phyloP scores from a whole-genome alignment of 2,797 vertebrate genomes.

The Austrolebias charrua region DNA sequence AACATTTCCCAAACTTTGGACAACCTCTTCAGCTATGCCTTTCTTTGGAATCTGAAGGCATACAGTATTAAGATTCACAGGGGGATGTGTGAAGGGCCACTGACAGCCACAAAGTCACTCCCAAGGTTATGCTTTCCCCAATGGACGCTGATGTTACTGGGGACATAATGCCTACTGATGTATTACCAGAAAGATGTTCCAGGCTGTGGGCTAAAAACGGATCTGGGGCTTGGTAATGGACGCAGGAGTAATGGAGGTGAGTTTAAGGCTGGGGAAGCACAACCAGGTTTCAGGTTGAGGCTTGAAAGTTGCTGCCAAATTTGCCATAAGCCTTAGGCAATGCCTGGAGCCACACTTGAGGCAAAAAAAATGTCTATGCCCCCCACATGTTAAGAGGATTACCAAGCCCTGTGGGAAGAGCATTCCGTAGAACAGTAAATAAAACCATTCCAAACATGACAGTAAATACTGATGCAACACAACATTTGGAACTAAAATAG shows the following conservation, averaged over 20 bases:
- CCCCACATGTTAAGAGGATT: slow-evolving; percentile 68
- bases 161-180: slow-evolving; percentile 72
- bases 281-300: slow-evolving; percentile 41
- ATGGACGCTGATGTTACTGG: slow-evolving; percentile 64
- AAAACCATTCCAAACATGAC: slow-evolving; percentile 50
- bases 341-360: slow-evolving; percentile 60
- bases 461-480: slow-evolving; percentile 46
- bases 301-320: slow-evolving; percentile 49
- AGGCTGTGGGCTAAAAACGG: slow-evolving; percentile 72
- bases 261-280: slow-evolving; percentile 37
- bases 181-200: slow-evolving; percentile 71
- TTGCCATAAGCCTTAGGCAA: slow-evolving; percentile 65
- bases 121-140: slow-evolving; percentile 73
- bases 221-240: slow-evolving; percentile 45
- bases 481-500: slow-evolving; percentile 15
- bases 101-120: slow-evolving; percentile 73
- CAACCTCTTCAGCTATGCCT: slow-evolving; percentile 18
- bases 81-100: slow-evolving; percentile 49
- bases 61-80: slow-evolving; percentile 70
- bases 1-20: slow-evolving; percentile 11
- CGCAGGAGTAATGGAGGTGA: slow-evolving; percentile 23
- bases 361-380: slow-evolving; percentile 52
- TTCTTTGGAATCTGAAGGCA: slow-evolving; percentile 31
- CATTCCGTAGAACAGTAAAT: slow-evolving; percentile 57
- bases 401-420: slow-evolving; percentile 47